Base-by-base conservation (phyloP, 2,797 vertebrate species). In the Carapus acus region DNA sequence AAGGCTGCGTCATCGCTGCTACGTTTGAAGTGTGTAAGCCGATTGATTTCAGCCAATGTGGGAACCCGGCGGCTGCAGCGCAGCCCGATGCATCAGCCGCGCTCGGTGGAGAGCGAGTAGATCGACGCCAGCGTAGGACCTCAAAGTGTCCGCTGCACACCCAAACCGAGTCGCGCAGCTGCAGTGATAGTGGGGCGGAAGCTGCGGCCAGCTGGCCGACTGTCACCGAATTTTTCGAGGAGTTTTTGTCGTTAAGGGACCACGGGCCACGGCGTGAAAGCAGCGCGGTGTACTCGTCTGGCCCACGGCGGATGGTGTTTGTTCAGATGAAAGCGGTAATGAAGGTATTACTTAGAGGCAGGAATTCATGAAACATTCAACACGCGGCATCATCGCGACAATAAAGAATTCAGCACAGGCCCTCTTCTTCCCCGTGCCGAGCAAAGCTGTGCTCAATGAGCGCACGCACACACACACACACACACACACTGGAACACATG, bases 11-110 rank as follows among this genome's bases (percentile, higher is more conserved):
- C 8, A 31, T 47, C 59, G 47, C 57, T 71, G 69, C 65, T 44
- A 43, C 67, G 34, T 70, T 49, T 45, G 33, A 49, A 52, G 63
- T 39, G 5, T 71, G 67, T 75, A 76, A 78, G 61, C 71, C 70
- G 71, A 78, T 79, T 75, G 69, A 75, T 58, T 72, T 55, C 43
- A 19, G 54, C 57, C 78, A 68, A 68, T 48, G 58, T 40, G 60
- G 75, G 63, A 45, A 69, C 66, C 44, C 49, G 49, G 45, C 39
- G 48, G 52, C 53, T 61, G 52, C 54, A 68, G 72, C 58, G 71
- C 67, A 62, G 45, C 34, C 50, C 66, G 69, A 74, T 68, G 69
- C 36, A 63, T 65, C 62, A 38, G 49, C 54, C 66, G 54, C 68
- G 45, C 36, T 74, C 60, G 68, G 59, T 48, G 49, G 47, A 58